A percentile compares a stretch with the other conserved stretches of the same genome.
These are phyloP conservation scores for Albula glossodonta DNA, from an alignment of 2,113 vertebrate genomes.

Conservation along the genomic window DNA sequence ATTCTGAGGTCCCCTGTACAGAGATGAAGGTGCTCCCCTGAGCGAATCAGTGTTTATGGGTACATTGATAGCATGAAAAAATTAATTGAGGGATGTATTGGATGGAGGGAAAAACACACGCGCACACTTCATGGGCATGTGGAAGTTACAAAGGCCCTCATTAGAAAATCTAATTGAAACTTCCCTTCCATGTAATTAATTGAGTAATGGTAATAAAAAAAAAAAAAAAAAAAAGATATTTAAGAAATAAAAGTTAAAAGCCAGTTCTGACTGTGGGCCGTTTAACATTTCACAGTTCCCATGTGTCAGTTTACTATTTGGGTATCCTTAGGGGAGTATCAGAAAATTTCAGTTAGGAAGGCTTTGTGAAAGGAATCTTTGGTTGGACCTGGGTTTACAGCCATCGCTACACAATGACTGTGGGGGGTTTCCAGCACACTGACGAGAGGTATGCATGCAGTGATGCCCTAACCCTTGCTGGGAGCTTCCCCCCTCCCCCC, in stretches of 20 bases:
- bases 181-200: background rate
- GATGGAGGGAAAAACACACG: background rate
- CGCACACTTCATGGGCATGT: background rate
- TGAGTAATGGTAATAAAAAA: background rate
- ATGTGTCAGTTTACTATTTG: conserved; percentile 12
- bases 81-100: background rate
- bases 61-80: conserved; percentile 21
- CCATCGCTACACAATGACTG: conserved; percentile 48
- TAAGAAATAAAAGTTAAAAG: background rate
- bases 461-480: conserved; percentile 85
- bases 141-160: background rate
- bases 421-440: conserved; percentile 52
- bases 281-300: background rate
- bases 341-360: conserved; percentile 73
- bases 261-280: conserved; percentile 5
- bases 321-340: conserved; percentile 78
- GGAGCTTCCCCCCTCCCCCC: conserved; percentile 67
- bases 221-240: background rate
- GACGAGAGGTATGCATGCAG: conserved; percentile 74
- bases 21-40: conserved; percentile 69
- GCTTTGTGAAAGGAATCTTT: conserved; percentile 79
- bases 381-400: conserved; percentile 61
- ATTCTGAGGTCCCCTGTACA: conserved; percentile 62
- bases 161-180: background rate
- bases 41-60: conserved; percentile 50